Evolutionary conservation across 2,113 vertebrate species (phyloP).

Genomic region (Brienomyrus longianalis): DNA sequence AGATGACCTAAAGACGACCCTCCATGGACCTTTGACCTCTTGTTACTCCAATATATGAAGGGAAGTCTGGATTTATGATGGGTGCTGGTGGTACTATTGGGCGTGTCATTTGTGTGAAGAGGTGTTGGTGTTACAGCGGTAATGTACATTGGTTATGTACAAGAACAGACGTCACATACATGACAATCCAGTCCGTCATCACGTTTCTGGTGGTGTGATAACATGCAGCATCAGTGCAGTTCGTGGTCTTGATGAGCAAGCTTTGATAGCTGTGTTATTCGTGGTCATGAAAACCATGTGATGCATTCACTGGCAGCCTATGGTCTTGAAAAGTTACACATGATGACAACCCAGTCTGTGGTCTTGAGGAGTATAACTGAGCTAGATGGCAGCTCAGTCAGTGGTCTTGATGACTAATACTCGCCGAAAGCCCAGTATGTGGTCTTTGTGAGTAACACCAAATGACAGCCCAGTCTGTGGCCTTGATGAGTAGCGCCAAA

Average conservation of each 20-base stretch:
- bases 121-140: not conserved
- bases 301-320: not conserved
- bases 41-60: not conserved
- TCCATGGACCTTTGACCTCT: not conserved
- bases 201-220: not conserved
- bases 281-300: not conserved
- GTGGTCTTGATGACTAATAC: not conserved
- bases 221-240: not conserved
- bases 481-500: not conserved
- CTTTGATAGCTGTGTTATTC: not conserved
- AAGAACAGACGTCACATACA: not conserved
- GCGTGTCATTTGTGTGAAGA: not conserved
- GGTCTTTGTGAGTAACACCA: not conserved
- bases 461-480: not conserved
- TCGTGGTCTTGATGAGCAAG: not conserved
- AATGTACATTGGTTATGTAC: not conserved
- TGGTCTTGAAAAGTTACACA: not conserved
- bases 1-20: not conserved
- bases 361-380: not conserved
- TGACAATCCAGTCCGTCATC: not conserved
- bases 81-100: not conserved
- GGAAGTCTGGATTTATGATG: not conserved
- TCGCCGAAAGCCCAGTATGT: not conserved
- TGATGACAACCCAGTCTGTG: not conserved
- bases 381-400: not conserved